Percentiles rank a stretch among this genome's conserved stretches.
Conservation (phyloP, 2,888 invertebrate species). For the Xylophagus ater region DNA sequence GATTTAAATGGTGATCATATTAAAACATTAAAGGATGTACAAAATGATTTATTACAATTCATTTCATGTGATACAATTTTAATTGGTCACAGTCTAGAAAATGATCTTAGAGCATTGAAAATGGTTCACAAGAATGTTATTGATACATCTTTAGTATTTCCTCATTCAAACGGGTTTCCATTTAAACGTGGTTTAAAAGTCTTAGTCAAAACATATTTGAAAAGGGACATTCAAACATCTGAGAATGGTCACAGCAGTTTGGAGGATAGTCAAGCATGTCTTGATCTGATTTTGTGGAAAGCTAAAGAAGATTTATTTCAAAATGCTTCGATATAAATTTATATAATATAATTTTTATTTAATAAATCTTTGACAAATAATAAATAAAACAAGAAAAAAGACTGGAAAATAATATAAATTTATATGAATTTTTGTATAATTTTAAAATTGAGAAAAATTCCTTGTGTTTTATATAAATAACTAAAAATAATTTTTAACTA, state of each 20-base stretch:
- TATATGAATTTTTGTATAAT: no score
- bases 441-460: no score
- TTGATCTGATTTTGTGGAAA: constrained; percentile 78
- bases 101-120: constrained; percentile 79
- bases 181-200: constrained; percentile 71
- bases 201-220: constrained; percentile 59
- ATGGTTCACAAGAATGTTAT: constrained; percentile 74
- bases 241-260: constrained; percentile 76
- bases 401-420: no score
- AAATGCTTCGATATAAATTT: no score
- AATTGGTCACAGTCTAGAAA: constrained; percentile 91
- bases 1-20: constrained; percentile 49
- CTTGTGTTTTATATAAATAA: no score
- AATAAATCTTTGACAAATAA: no score
- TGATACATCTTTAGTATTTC: constrained; percentile 83
- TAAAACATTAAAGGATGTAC: constrained; percentile 67
- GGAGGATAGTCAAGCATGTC: constrained; percentile 84
- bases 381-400: no score
- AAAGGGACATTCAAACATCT: constrained; percentile 69
- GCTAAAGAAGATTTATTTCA: constrained; percentile 51
- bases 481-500: no score
- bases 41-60: constrained; percentile 71
- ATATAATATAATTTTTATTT: no score
- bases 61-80: constrained; percentile 76
- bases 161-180: constrained; percentile 74